A percentile compares a stretch with the other conserved stretches of the same genome.
Conservation (phyloP, 2,797 vertebrate species). For the Champsocephalus esox region DNA sequence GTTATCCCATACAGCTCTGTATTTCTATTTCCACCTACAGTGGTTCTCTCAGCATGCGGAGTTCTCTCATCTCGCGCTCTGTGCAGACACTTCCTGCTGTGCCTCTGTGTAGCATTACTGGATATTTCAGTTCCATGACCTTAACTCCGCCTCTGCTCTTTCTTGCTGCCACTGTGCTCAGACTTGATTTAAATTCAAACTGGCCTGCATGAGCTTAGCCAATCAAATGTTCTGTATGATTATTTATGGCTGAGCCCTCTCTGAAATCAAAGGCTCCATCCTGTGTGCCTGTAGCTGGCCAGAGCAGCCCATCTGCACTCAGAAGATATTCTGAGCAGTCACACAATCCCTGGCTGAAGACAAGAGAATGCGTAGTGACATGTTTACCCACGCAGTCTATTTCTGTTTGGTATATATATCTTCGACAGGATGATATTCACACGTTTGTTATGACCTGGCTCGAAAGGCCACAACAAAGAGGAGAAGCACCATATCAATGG, state of each 20-base stretch:
- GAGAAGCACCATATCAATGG: too few species aligned
- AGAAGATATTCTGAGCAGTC: neutral
- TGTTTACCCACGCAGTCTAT: neutral
- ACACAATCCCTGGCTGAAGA: neutral
- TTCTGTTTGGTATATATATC: neutral
- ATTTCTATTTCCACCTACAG: neutral
- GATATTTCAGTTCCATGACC: conserved; percentile 42
- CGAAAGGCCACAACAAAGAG: too few species aligned
- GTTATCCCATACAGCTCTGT: neutral
- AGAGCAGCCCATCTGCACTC: conserved; percentile 9
- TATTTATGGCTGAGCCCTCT: conserved; percentile 46
- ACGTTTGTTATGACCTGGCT: too few species aligned
- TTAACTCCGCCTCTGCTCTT: conserved; percentile 45
- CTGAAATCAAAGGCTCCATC: conserved; percentile 40
- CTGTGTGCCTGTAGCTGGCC: neutral
- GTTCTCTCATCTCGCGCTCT: conserved; percentile 10
- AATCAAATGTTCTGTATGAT: conserved; percentile 65
- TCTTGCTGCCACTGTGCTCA: conserved; percentile 39
- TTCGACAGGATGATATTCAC: too few species aligned
- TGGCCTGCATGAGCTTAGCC: conserved; percentile 41
- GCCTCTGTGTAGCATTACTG: conserved; percentile 22
- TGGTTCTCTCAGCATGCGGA: neutral
- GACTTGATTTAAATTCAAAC: conserved; percentile 58
- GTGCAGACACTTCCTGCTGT: conserved; percentile 26
- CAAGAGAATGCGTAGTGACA: neutral